Percentiles rank a stretch among this genome's conserved stretches.
These are phyloP conservation scores for Gila orcuttii DNA, from an alignment of 2,113 vertebrate genomes.

Conservation along the genomic window DNA sequence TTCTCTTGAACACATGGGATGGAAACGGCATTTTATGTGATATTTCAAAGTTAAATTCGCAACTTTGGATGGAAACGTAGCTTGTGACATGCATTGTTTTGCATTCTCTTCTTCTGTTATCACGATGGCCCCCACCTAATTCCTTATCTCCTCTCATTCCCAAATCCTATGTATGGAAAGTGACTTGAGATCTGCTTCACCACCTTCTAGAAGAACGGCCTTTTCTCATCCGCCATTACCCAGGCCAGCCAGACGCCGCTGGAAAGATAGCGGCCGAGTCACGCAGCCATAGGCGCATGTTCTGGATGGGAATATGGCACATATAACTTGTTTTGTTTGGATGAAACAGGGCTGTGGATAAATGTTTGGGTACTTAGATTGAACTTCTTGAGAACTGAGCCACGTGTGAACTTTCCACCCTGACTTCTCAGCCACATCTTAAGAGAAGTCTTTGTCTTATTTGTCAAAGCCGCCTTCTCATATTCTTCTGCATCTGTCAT, in stretches of 20 bases:
- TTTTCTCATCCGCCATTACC: background rate
- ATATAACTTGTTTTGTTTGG: background rate
- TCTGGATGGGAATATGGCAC: background rate
- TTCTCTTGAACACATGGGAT: too few species aligned
- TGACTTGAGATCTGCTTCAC: slow-evolving; percentile 23
- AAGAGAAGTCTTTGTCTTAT: slow-evolving; percentile 11
- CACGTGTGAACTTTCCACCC: background rate
- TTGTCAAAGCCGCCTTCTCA: slow-evolving; percentile 6
- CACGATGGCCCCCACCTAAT: background rate
- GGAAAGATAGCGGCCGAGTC: background rate
- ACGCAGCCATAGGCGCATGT: background rate
- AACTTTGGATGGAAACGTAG: too few species aligned
- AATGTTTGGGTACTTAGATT: background rate
- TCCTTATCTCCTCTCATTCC: slow-evolving; percentile 38
- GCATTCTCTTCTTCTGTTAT: background rate
- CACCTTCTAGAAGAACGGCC: background rate
- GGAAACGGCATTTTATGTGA: too few species aligned
- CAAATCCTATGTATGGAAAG: slow-evolving; percentile 37
- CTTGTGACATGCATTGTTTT: background rate
- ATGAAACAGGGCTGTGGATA: background rate
- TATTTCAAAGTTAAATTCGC: too few species aligned
- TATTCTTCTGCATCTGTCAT: slow-evolving; percentile 47
- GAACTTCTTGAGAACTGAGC: background rate
- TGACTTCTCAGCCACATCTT: background rate
- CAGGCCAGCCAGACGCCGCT: background rate